These are phyloP conservation scores for Cinclus cinclus DNA, from an alignment of 2,113 vertebrate genomes.

Conservation along the genomic window DNA sequence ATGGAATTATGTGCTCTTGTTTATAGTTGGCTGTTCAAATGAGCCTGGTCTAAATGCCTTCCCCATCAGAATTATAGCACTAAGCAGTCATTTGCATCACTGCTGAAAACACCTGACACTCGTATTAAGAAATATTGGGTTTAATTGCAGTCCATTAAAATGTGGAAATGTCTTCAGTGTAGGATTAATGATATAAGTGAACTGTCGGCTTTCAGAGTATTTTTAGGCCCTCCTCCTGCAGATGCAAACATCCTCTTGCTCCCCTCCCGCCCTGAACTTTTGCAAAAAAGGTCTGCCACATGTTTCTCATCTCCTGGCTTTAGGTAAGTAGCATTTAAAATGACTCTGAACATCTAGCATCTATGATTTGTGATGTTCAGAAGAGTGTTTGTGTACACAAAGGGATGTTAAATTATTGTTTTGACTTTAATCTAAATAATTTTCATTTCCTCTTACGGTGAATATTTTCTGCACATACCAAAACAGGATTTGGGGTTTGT, in stretches of 20 bases:
- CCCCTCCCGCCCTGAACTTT: conserved; percentile 57
- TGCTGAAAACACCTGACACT: conserved; percentile 85
- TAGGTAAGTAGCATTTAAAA: conserved; percentile 75
- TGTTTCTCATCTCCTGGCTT: conserved; percentile 77
- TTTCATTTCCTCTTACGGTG: conserved; percentile 48
- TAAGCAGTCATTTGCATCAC: conserved; percentile 75
- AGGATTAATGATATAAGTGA: conserved; percentile 79
- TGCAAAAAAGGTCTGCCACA: conserved; percentile 71
- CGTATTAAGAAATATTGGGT: conserved; percentile 77
- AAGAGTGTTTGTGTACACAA: conserved; percentile 73
- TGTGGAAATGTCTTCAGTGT: conserved; percentile 69
- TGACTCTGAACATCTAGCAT: conserved; percentile 56
- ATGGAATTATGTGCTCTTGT: conserved; percentile 84
- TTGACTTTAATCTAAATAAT: conserved; percentile 68
- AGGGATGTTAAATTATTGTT: conserved; percentile 74
- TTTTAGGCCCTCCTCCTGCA: conserved; percentile 70
- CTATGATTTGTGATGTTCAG: conserved; percentile 73
- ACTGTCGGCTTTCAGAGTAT: conserved; percentile 69
- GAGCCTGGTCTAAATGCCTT: conserved; percentile 77
- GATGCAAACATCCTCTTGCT: conserved; percentile 72
- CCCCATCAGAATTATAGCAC: conserved; percentile 75
- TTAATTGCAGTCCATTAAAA: conserved; percentile 80
- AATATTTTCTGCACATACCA: conserved; percentile 28
- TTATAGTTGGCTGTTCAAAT: conserved; percentile 81
- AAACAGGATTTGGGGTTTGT: conserved; percentile 12